Base-by-base conservation (phyloP, 2,113 vertebrate genomes). In the Tragulus kanchil region DNA sequence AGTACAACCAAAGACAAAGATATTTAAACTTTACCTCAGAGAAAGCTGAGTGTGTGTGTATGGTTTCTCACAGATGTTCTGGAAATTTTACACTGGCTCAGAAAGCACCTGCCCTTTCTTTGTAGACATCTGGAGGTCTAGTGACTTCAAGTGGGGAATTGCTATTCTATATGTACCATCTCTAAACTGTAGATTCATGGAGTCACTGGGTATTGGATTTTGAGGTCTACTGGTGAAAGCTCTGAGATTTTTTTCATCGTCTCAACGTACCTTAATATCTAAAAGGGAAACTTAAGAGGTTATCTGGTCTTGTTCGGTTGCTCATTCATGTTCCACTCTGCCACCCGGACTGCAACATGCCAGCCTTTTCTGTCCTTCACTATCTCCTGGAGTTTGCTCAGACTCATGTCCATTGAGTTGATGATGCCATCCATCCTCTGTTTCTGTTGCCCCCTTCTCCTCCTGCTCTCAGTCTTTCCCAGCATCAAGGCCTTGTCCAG, bases 221-320 rank as follows among this genome's bases (percentile, higher is more conserved):
- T 84, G 19, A 92, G 48, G 23, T 83, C 88, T 79, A 59, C 31
- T 97, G 75, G 62, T 91, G 28, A 45, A 26, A 84, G 54, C 28
- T 83, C 48, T 78, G 62, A 87, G 82, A 93, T 15, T 84, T 78
- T 61, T 93, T 89, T 59, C 10, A 45, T 78, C 16, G 62, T 81
- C n/a, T 79, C 8, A 42, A 15, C n/a, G 54, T 21, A 89, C 54
- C 61, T 42, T 56, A 83, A 26, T 21, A 25, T 95, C 14, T 84
- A 23, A 54, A 85, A 94, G 83, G 94, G 77, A 78, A 92, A 58
- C 56, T 88, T 79, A 58, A n/a, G n/a, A n/a, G n/a, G n/a, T n/a
- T n/a, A n/a, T n/a, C n/a, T n/a, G n/a, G n/a, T n/a, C n/a, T n/a
- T n/a, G n/a, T n/a, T n/a, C 21, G 17, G 36, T 42, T 1, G 12